Percentiles rank a stretch among this genome's conserved stretches.
Conservation (phyloP, 1,140 invertebrate genomes). For the Centruroides vittatus region DNA sequence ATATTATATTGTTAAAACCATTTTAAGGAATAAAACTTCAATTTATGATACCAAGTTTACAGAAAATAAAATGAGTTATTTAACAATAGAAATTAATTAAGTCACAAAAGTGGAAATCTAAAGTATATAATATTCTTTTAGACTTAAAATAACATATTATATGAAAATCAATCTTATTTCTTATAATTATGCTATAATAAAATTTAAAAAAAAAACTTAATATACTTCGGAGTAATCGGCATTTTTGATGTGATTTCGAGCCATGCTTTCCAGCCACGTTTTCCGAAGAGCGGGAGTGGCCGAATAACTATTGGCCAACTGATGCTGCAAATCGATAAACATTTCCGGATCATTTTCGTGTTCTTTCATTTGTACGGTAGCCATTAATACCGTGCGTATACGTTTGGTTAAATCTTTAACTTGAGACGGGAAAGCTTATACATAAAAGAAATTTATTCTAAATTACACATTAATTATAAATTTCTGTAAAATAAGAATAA, state of each 20-base stretch:
- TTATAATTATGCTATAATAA: too few relatives aligned
- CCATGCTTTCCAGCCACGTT: constrained; percentile 88
- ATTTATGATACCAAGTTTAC: too few relatives aligned
- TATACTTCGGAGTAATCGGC: constrained; percentile 60
- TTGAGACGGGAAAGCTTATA: constrained; percentile 58
- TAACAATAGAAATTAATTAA: too few relatives aligned
- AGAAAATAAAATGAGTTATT: too few relatives aligned
- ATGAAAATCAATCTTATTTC: too few relatives aligned
- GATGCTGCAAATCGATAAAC: constrained; percentile 80
- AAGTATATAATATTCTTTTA: too few relatives aligned
- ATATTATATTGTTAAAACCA: too few relatives aligned
- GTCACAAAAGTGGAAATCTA: too few relatives aligned
- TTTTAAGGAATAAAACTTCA: too few relatives aligned
- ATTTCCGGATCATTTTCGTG: constrained; percentile 78
- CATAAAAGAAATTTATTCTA: not conserved
- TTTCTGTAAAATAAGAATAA: not conserved
- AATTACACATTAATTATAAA: not conserved
- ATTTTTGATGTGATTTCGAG: constrained; percentile 56
- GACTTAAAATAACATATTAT: too few relatives aligned
- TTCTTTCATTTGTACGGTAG: constrained; percentile 80
- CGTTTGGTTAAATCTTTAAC: constrained; percentile 84
- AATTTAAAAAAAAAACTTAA: constrained; percentile 2
- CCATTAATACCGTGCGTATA: constrained; percentile 82
- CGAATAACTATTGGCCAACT: constrained; percentile 83
- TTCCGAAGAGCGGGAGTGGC: constrained; percentile 81